Base-by-base conservation (phyloP, 2,113 vertebrate species). In the Centrocercus urophasianus region DNA sequence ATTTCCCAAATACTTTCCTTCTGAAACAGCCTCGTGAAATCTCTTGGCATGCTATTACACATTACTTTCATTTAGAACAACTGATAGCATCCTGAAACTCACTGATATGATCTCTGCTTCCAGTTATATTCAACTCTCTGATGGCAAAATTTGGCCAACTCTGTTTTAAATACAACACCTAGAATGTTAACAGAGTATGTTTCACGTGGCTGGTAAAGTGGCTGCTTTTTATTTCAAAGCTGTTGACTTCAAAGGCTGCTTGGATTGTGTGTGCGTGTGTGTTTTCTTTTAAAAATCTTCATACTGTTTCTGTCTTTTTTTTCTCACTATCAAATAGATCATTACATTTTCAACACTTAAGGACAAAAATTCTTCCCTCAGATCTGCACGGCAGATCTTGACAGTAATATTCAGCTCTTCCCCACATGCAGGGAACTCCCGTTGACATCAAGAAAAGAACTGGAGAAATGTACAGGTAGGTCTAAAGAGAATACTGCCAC, bases 341-440 rank as follows among this genome's bases (percentile, higher is more conserved):
- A 94, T 96, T 97, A 96, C 96, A 97, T 97, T 96, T 97, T 97
- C 94, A 96, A 95, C 96, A 95, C 96, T 97, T 95, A 94, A 96
- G 93, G 94, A 95, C 94, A 96, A 95, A 96, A 97, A 95, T 91
- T 95, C 92, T 95, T 93, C 90, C 7, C 86, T 96, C 70, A 97
- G 95, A 96, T 96, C 94, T 97, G 95, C 63, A 34, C 1, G 16
- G 90, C 93, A 95, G 95, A 95, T 95, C 96, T 97, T 95, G 95
- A 97, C 95, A 97, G 93, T 90, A 97, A 92, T 88, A 90, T 90
- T 73, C 94, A 81, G 88, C 94, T 95, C 93, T 95, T 96, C 73
- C 86, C 88, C 93, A 83, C 95, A 95, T 97, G 94, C 93, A 88
- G 93, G 91, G 94, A 95, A 78, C 92, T 93, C 94, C 93, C 78